Conservation (phyloP, 2,888 invertebrate species). For the Nezara viridula region DNA sequence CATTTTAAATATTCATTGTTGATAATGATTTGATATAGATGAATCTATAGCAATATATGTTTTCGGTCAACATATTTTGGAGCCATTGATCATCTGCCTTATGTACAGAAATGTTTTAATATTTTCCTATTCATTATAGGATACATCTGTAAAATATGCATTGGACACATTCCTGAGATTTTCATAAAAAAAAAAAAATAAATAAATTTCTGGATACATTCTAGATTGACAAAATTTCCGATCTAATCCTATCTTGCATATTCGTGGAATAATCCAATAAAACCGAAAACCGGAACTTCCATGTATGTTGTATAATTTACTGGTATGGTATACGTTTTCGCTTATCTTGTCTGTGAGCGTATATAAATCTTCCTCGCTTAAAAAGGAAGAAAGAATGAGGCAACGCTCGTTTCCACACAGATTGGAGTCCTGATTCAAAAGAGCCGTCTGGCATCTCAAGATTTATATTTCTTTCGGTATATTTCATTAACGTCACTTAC, state of each 20-base stretch:
- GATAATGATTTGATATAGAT: too few species aligned
- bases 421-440: conserved; percentile 17
- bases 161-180: too few species aligned
- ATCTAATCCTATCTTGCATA: neutral
- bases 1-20: too few species aligned
- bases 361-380: conserved; percentile 18
- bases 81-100: too few species aligned
- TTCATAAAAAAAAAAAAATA: too few species aligned
- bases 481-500: conserved; percentile 22
- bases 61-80: too few species aligned
- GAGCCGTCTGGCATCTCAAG: neutral
- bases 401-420: conserved; percentile 4
- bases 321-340: neutral
- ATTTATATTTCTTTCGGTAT: conserved; percentile 3
- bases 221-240: neutral
- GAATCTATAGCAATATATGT: too few species aligned
- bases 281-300: neutral
- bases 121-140: too few species aligned
- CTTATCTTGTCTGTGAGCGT: neutral
- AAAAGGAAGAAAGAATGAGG: conserved; percentile 23
- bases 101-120: too few species aligned
- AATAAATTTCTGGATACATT: too few species aligned
- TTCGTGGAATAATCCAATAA: neutral
- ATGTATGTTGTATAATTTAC: neutral
- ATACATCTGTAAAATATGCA: too few species aligned